Evolutionary conservation across 2,113 vertebrate species (phyloP).

Genomic region (Ceratotherium simum): DNA sequence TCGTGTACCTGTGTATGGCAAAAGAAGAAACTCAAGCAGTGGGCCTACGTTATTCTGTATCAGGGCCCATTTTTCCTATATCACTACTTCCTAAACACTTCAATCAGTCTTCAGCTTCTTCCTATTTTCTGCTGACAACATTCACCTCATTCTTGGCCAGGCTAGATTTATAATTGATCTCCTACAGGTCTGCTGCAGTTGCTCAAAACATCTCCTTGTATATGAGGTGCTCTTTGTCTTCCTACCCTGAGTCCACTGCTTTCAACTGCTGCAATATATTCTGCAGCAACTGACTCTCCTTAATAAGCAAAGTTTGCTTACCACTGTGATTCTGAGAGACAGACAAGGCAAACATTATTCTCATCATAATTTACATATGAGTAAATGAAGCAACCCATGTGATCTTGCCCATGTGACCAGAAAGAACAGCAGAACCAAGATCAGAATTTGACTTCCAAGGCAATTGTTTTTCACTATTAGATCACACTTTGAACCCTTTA

Average conservation of each 20-base stretch:
- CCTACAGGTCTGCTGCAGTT: neutral
- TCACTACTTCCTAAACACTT: neutral
- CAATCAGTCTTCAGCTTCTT: neutral
- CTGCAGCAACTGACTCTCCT: neutral
- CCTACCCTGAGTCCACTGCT: neutral
- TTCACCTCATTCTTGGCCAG: neutral
- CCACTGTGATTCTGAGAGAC: neutral
- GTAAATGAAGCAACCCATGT: neutral
- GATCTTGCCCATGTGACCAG: neutral
- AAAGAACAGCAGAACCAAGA: neutral
- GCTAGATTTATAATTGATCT: neutral
- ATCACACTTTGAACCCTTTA: neutral
- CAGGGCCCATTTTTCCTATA: neutral
- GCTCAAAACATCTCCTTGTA: neutral
- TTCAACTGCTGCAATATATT: neutral
- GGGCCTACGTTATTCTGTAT: neutral
- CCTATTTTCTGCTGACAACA: slow-evolving; percentile 17
- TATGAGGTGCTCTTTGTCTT: neutral
- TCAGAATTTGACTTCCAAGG: neutral
- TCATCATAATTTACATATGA: neutral
- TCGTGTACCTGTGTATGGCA: neutral
- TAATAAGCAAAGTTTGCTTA: neutral
- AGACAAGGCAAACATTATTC: neutral
- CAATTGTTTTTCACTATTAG: neutral
- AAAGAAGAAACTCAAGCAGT: neutral